These are phyloP conservation scores for Periophthalmus magnuspinnatus DNA, from an alignment of 2,797 vertebrate species.

Conservation along the genomic window DNA sequence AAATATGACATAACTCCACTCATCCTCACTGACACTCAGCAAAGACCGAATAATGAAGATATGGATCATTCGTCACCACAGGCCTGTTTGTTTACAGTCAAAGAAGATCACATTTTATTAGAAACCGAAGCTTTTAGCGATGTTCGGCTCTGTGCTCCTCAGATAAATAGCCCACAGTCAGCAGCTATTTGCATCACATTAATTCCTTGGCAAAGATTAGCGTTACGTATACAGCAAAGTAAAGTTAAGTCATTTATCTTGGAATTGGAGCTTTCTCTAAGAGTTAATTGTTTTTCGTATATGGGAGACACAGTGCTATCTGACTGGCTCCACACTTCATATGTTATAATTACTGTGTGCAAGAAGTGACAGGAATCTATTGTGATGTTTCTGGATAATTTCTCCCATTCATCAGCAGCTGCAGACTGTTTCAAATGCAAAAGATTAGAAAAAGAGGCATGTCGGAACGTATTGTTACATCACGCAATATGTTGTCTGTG, in stretches of 20 bases:
- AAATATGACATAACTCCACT: conserved; percentile 40
- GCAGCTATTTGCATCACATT: conserved; percentile 66
- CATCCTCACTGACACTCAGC: conserved; percentile 27
- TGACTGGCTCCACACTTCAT: conserved; percentile 53
- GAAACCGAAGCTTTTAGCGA: conserved; percentile 54
- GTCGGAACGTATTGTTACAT: neutral
- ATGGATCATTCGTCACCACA: conserved; percentile 28
- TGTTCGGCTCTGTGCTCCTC: conserved; percentile 40
- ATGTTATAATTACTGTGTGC: conserved; percentile 67
- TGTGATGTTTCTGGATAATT: conserved; percentile 56
- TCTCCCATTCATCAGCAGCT: conserved; percentile 59
- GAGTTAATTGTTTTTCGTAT: conserved; percentile 63
- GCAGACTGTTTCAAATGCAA: neutral
- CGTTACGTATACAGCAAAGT: conserved; percentile 48
- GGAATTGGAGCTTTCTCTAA: conserved; percentile 47
- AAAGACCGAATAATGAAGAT: conserved; percentile 33
- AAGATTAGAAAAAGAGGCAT: conserved; percentile 9
- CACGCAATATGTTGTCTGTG: neutral
- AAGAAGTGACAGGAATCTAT: conserved; percentile 45
- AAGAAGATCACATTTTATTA: conserved; percentile 56
- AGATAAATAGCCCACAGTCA: conserved; percentile 66
- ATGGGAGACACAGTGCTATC: conserved; percentile 43
- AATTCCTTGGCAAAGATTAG: conserved; percentile 67
- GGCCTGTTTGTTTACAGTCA: conserved; percentile 26
- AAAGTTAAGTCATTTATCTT: conserved; percentile 66